Conservation (phyloP, 2,888 invertebrate species). For the Volucella bombylans region DNA sequence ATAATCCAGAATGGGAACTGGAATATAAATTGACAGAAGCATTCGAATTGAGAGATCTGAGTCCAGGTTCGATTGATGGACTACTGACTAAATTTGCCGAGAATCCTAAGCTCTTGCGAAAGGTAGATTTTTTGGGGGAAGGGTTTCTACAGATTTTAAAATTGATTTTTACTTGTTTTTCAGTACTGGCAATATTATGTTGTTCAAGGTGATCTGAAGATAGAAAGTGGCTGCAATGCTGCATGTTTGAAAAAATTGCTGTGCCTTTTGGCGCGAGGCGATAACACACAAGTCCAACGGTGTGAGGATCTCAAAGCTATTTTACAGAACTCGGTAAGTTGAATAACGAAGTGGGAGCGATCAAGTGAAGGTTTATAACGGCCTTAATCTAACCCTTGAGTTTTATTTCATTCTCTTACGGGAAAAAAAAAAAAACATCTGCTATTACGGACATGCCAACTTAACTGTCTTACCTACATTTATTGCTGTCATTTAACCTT, state of each 20-base stretch:
- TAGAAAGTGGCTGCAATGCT: conserved; percentile 77
- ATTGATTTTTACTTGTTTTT: conserved; percentile 8
- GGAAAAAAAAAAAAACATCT: too few species aligned
- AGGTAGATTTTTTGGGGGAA: conserved; percentile 71
- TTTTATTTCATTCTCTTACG: neutral
- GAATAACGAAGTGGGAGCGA: neutral
- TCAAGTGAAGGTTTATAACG: neutral
- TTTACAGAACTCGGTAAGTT: conserved; percentile 76
- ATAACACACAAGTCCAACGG: conserved; percentile 76
- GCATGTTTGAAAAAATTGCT: conserved; percentile 76
- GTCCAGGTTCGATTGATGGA: conserved; percentile 85
- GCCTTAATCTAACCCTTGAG: neutral
- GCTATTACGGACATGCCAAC: too few species aligned
- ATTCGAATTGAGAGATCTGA: conserved; percentile 85
- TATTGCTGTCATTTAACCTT: too few species aligned
- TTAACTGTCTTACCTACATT: too few species aligned
- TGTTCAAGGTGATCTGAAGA: conserved; percentile 77
- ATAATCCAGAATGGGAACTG: conserved; percentile 87
- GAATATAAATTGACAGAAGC: conserved; percentile 89
- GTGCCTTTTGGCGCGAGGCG: conserved; percentile 77
- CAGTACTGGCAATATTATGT: conserved; percentile 77
- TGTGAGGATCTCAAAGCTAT: conserved; percentile 77
- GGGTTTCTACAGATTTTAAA: neutral
- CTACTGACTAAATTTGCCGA: conserved; percentile 85
- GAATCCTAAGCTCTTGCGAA: conserved; percentile 76